Evolutionary conservation across 1,140 invertebrate genomes (phyloP).

Genomic region (Pseudomyrmex dendroicus): DNA sequence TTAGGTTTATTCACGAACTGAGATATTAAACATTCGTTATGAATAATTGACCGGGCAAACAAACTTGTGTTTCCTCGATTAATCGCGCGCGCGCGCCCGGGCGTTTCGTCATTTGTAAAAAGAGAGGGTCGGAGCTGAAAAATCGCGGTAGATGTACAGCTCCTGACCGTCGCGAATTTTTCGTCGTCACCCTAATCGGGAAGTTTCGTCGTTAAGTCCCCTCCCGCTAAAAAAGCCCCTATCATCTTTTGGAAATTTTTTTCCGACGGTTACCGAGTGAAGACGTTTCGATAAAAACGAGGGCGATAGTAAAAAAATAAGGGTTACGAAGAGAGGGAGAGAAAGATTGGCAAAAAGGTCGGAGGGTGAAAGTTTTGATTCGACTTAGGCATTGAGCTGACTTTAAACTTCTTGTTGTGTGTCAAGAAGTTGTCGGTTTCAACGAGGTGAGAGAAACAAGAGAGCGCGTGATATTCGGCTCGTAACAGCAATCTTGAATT

Average conservation of each 20-base stretch:
- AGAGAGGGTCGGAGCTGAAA: background rate
- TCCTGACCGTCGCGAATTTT: conserved; percentile 58
- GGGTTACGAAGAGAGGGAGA: conserved; percentile 19
- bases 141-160: conserved; percentile 26
- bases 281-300: conserved; percentile 54
- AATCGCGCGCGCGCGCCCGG: background rate
- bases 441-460: conserved; percentile 5
- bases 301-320: conserved; percentile 47
- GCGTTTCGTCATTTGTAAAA: conserved; percentile 32
- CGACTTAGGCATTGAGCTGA: conserved; percentile 74
- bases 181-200: conserved; percentile 56
- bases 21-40: conserved; percentile 31
- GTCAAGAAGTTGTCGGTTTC: conserved; percentile 74
- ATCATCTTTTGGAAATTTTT: conserved; percentile 43
- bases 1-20: background rate
- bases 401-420: conserved; percentile 76
- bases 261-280: conserved; percentile 15
- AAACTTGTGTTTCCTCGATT: conserved; percentile 45
- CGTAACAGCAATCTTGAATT: conserved; percentile 74
- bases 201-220: conserved; percentile 65
- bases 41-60: conserved; percentile 39
- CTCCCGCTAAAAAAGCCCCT: conserved; percentile 39
- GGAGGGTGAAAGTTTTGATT: conserved; percentile 61
- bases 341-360: conserved; percentile 10
- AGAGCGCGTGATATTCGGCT: conserved; percentile 65